A percentile compares a stretch with the other conserved stretches of the same genome.
These are phyloP conservation scores for Poecilia velifera DNA, from an alignment of 2,797 vertebrate species.

Conservation along the genomic window DNA sequence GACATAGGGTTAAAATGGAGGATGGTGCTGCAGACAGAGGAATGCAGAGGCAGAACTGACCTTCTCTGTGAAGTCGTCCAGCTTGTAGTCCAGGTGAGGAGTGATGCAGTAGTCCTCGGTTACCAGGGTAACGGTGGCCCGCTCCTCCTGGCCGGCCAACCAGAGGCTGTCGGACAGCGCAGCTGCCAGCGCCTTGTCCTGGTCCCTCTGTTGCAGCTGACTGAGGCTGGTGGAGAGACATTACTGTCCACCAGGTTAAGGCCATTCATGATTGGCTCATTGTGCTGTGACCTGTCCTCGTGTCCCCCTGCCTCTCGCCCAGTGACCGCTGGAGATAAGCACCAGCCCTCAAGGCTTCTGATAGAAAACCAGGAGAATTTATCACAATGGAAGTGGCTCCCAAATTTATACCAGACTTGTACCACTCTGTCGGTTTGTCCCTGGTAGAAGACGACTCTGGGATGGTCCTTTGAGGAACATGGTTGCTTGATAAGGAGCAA, in stretches of 20 bases:
- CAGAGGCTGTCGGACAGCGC: constrained; percentile 84
- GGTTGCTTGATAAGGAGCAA: neutral
- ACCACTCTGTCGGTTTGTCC: too few relatives aligned
- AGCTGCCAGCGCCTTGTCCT: constrained; percentile 73
- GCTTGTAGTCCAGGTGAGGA: constrained; percentile 68
- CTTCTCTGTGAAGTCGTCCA: constrained; percentile 80
- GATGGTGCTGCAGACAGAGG: neutral
- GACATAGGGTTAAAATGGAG: neutral
- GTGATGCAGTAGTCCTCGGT: constrained; percentile 54
- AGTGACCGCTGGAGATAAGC: neutral
- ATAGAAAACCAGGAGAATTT: neutral
- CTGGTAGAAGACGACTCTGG: neutral
- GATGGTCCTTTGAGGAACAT: neutral
- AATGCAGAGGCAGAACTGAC: constrained; percentile 53
- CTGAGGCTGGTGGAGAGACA: constrained; percentile 70
- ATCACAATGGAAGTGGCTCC: neutral
- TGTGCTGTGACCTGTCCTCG: too few relatives aligned
- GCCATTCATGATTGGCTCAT: neutral
- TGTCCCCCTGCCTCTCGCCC: neutral
- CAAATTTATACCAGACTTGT: neutral
- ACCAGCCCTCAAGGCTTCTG: neutral
- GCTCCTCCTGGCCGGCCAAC: constrained; percentile 81
- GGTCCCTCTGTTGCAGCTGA: constrained; percentile 68
- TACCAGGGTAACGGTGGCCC: constrained; percentile 78
- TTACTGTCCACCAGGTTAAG: neutral